Base-by-base conservation (phyloP, 2,888 invertebrate species). In the Adelognathus sp. region DNA sequence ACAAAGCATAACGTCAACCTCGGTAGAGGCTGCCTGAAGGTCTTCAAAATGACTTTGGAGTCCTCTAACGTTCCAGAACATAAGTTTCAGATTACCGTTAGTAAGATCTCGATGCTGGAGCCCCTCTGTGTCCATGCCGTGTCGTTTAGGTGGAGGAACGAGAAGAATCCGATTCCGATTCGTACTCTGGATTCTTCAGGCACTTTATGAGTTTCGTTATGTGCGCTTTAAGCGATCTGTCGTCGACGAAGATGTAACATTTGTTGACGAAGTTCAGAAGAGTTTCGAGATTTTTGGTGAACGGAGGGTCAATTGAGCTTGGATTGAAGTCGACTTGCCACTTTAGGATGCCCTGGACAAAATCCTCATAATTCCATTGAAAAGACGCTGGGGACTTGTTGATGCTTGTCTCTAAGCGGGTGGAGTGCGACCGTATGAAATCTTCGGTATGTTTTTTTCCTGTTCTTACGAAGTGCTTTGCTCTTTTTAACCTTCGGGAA, bases 41-140 rank as follows among this genome's bases (percentile, higher is more conserved):
- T 58, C 36, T 18, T 58, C 39, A 21, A 5, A 39, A 1, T 58
- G 58, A 5, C 36, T 21, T 18, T 58, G 58, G 3, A 58, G 36
- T 2, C 58, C 58, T 58, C 58, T 58, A 5, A 58, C 36, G 58
- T 58, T 39, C 58, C 60, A 60, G 14, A 41, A 60, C 39, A 60
- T 60, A 1, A 60, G 3, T 60, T 60, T 60, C 11, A 60, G n/a
- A 11, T 39, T 11, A 2, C 24, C n/a, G n/a, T 39, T 39, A 11
- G 4, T 5, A 1, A 2, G 11, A 3, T 39, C n/a, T 21, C 11
- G 60, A 21, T 60, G 39, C 33, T 21, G 18, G 18, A 11, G 36
- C 1, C 3, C n/a, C n/a, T n/a, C n/a, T n/a, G 60, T 11, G 21
- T 21, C 21, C 39, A 39, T 39, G 18, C 11, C 39, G 11, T 11